Conservation (phyloP, 2,113 vertebrate species). For the Odontophorus gujanensis region DNA sequence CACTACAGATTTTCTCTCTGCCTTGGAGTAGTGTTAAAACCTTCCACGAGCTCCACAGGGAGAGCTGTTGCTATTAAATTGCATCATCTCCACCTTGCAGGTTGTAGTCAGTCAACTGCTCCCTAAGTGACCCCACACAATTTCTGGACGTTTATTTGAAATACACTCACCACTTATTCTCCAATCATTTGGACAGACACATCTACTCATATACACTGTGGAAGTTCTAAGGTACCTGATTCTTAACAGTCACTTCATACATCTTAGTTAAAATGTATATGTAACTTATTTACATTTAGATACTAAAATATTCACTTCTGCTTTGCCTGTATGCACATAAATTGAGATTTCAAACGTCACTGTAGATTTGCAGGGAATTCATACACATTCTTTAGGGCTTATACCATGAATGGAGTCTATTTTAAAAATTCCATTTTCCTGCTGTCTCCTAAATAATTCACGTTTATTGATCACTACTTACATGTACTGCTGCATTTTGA, state of each 20-base stretch:
- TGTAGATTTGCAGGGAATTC: not conserved
- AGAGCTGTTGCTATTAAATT: not conserved
- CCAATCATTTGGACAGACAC: not conserved
- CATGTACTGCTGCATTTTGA: not conserved
- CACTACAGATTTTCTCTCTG: not conserved
- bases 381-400: not conserved
- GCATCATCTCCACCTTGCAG: not conserved
- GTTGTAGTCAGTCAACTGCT: not conserved
- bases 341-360: not conserved
- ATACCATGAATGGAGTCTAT: not conserved
- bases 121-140: not conserved
- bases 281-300: not conserved
- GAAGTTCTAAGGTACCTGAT: not conserved
- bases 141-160: not conserved
- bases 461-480: constrained; percentile 9
- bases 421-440: constrained; percentile 10
- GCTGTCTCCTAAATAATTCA: not conserved
- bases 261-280: not conserved
- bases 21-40: not conserved
- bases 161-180: not conserved
- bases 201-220: not conserved
- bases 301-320: not conserved
- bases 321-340: not conserved
- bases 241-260: not conserved
- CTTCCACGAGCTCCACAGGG: not conserved